These are phyloP conservation scores for Helicoverpa zea DNA, from an alignment of 1,140 invertebrate genomes.

Conservation along the genomic window DNA sequence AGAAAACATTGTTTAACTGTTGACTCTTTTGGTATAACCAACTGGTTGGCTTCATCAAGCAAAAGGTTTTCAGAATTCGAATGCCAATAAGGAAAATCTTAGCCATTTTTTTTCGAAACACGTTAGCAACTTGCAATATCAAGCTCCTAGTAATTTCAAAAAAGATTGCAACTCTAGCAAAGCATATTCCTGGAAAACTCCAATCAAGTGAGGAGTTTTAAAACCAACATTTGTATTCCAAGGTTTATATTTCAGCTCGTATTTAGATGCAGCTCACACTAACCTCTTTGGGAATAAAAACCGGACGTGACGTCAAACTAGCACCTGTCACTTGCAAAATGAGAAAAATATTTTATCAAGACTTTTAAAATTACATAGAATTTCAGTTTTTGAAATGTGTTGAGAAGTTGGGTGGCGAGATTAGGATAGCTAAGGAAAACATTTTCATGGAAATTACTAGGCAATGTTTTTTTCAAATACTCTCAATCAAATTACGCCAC, in stretches of 20 bases:
- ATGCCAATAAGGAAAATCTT: too few species aligned
- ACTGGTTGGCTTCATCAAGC: too few species aligned
- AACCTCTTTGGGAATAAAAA: constrained; percentile 31
- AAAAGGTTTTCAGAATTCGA: too few species aligned
- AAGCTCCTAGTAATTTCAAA: neutral
- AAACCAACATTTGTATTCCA: constrained; percentile 11
- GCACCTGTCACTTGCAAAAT: constrained; percentile 39
- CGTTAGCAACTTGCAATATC: neutral
- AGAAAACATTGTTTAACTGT: too few species aligned
- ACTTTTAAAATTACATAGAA: too few species aligned
- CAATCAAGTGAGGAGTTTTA: constrained; percentile 16
- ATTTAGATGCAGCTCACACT: constrained; percentile 26
- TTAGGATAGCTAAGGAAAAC: too few species aligned
- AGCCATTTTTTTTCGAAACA: too few species aligned
- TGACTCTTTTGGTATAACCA: too few species aligned
- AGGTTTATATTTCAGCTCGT: constrained; percentile 13
- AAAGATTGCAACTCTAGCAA: neutral
- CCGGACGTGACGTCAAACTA: constrained; percentile 29
- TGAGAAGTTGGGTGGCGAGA: neutral
- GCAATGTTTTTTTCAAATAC: neutral
- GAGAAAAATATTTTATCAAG: constrained; percentile 1
- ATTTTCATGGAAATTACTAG: neutral
- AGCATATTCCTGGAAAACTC: constrained; percentile 1
- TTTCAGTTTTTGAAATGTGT: too few species aligned
- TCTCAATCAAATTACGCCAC: too few species aligned